Evolutionary conservation across 2,797 vertebrate species (phyloP), one percentile per base, ranked within the genome.

Genomic region (Xiphophorus birchmanni): DNA sequence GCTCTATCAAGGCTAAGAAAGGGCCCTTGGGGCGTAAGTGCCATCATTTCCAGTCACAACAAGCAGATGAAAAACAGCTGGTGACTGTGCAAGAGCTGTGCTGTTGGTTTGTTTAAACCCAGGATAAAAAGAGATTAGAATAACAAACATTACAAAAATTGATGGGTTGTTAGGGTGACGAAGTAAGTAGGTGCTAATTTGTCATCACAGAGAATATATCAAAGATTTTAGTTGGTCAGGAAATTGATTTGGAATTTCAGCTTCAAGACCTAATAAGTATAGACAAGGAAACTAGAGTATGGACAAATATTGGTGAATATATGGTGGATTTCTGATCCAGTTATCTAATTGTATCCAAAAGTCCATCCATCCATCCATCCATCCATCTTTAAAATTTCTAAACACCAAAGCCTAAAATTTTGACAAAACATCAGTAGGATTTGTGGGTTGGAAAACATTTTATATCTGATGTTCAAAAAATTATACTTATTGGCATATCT

Each of bases 11-110:
- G 86, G 88, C 87, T 91, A 88, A 83, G 83, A 89, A 92, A 89
- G 77, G 81, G 75, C 89, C 92, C 89, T 91, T 88, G 82, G 90
- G 89, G 87, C 81, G 67, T 67, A 86, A 93, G 84, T 86, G 85
- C 76, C 85, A 89, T 85, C 78, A 91, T 92, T 92, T 93, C 89
- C 89, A 92, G 91, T 88, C 84, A 89, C 90, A 91, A 89, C 86
- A 85, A 87, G 90, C 83, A 83, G 90, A 92, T 91, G 89, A 81
- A 88, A 91, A 89, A 88, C 87, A 91, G 84, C 83, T 91, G 90
- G 85, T 90, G 87, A 85, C 87, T 11, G 2, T 87, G 81, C 86
- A 88, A 86, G 79, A 91, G 81, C 79, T 88, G 79, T 78, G 60
- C 86, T 58, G 23, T 81, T 84, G 84, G 91, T 90, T 91, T 92